Base-by-base conservation (phyloP, 2,113 vertebrate species). In the Gallinago paraguaiae region DNA sequence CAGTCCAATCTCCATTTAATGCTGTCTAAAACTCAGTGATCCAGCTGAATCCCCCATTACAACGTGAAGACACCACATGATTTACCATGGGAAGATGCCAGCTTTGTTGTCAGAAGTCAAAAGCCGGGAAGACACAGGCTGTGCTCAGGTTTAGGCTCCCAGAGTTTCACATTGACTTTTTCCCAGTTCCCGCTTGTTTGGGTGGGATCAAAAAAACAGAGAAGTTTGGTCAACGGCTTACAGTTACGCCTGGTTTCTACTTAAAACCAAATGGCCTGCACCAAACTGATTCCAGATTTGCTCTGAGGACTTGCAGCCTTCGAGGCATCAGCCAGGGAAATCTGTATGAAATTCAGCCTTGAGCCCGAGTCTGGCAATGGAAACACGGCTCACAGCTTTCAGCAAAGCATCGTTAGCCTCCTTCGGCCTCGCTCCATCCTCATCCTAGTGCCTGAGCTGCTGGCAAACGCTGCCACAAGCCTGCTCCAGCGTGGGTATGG, bases 221-320 rank as follows among this genome's bases (percentile, higher is more conserved):
- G 25, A 39, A 43, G 56, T 78, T 81, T 90, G 59, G 59, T 80
- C 45, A 91, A 56, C 13, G 74, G 51, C n/a, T 94, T 39, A 54
- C 8, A 64, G 33, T n/a, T 81, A 16, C 0, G 5, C 12, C 37
- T 54, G 19, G 59, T 65, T 92, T 90, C 78, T 54, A 13, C 78
- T 69, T 54, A 61, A 91, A 90, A 50, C 50, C 67, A 65, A 95
- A 59, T 13, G 39, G 41, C 19, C 82, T 20, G 7, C 37, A 51
- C 90, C 71, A 90, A 88, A 86, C 75, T 39, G 16, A 63, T 80
- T 74, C 88, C 93, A 96, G 87, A 83, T 92, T 80, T n/a, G 17
- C 43, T 77, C 51, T 22, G 43, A 90, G 50, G 53, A 65, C 56
- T 79, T 57, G 27, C 57, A 91, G 67, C 15, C 54, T 87, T 80